Conservation (phyloP, 2,888 invertebrate species). For the Cremastobaeus sp. region DNA sequence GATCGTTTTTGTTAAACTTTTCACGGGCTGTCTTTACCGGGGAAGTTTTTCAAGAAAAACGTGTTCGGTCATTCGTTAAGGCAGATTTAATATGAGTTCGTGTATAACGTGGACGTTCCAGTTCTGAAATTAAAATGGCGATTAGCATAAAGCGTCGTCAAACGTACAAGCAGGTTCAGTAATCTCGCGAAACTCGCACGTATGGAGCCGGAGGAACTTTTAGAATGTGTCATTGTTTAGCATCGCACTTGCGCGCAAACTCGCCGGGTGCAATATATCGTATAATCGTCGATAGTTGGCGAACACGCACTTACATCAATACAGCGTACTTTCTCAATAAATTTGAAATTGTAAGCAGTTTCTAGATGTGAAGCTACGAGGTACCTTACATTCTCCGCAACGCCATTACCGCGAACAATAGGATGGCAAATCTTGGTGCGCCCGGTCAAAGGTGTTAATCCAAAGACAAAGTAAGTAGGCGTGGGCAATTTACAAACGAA, state of each 20-base stretch:
- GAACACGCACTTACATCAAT: constrained; percentile 50
- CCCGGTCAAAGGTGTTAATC: constrained; percentile 58
- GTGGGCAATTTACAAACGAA: constrained; percentile 49
- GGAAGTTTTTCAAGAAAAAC: constrained; percentile 26
- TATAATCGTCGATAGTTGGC: constrained; percentile 27
- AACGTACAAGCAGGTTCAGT: constrained; percentile 7
- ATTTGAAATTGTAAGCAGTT: constrained; percentile 57
- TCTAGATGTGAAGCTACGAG: constrained; percentile 33
- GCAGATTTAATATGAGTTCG: constrained; percentile 14
- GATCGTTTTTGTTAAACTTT: constrained; percentile 28
- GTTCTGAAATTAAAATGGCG: constrained; percentile 14
- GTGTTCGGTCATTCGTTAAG: constrained; percentile 32
- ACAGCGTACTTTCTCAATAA: constrained; percentile 44
- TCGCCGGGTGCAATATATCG: constrained; percentile 8
- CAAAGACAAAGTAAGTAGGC: constrained; percentile 58
- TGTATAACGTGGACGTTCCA: constrained; percentile 4
- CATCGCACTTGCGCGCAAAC: constrained; percentile 20
- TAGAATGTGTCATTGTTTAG: constrained; percentile 24
- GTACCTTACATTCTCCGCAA: constrained; percentile 42
- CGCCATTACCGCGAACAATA: constrained; percentile 53
- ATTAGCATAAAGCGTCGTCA: constrained; percentile 23
- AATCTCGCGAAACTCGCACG: neutral
- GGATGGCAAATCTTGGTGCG: constrained; percentile 64
- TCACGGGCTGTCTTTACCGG: constrained; percentile 2
- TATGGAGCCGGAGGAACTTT: constrained; percentile 2